phyloP scores from a whole-genome alignment of 1,140 invertebrate species.

The Amyelois transitella region DNA sequence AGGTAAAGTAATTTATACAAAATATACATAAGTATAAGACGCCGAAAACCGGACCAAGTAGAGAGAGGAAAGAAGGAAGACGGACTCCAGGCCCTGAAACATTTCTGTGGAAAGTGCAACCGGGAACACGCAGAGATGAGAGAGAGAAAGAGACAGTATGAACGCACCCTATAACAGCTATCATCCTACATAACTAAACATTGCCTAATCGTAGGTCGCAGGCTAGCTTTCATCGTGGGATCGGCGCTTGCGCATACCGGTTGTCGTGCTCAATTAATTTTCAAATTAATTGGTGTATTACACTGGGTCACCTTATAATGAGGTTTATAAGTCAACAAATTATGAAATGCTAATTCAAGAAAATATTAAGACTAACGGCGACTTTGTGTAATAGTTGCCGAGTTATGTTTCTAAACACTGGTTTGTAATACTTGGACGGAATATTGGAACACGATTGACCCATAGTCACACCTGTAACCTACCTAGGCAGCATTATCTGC shows the following conservation, averaged over 20 bases:
- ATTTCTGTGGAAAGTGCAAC: no score
- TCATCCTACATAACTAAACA: constrained; percentile 45
- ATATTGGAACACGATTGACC: constrained; percentile 10
- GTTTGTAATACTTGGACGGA: not conserved
- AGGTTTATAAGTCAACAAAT: constrained; percentile 49
- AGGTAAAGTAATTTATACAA: no score
- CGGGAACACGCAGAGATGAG: no score
- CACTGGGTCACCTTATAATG: constrained; percentile 40
- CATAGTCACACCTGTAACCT: no score
- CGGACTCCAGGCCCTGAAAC: no score
- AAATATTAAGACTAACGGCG: constrained; percentile 5
- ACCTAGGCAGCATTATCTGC: constrained; percentile 12
- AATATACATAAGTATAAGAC: no score
- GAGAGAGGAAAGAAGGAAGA: no score
- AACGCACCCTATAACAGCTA: no score
- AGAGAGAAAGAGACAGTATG: no score
- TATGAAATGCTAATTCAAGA: constrained; percentile 35
- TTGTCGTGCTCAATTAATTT: constrained; percentile 59
- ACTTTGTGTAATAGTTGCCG: not conserved
- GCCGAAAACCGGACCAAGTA: no score
- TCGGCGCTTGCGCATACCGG: constrained; percentile 43
- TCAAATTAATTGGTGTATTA: constrained; percentile 57
- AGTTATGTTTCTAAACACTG: not conserved
- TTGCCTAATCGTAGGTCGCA: constrained; percentile 57
- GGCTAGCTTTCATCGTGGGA: constrained; percentile 51